phyloP scores from a whole-genome alignment of 2,797 vertebrate genomes.

The Leucoraja ocellata region DNA sequence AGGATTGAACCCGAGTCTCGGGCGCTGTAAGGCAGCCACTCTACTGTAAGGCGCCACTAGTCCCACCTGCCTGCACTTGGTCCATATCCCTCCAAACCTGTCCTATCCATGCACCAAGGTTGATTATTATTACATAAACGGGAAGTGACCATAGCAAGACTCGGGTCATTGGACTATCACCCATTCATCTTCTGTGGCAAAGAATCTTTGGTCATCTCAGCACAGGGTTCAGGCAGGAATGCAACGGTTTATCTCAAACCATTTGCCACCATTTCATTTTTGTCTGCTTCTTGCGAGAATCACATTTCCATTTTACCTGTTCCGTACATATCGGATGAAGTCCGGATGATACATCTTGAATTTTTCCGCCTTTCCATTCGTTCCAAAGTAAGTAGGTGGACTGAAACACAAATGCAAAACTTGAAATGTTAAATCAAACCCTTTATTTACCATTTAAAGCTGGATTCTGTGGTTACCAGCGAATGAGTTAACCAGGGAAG shows the following conservation, averaged over 20 bases:
- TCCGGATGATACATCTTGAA: constrained; percentile 72
- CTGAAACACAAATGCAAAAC: constrained; percentile 45
- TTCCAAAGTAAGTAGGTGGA: constrained; percentile 58
- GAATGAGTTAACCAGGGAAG: no score
- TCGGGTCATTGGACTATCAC: not conserved
- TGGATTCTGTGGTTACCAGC: no score
- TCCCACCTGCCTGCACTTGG: no score
- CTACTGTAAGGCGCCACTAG: no score
- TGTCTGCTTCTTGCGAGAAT: not conserved
- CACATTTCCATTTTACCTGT: constrained; percentile 56
- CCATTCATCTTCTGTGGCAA: not conserved
- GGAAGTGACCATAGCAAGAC: not conserved
- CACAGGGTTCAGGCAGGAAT: not conserved
- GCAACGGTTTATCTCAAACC: not conserved
- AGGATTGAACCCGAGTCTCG: no score
- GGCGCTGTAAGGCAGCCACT: no score
- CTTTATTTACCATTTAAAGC: not conserved
- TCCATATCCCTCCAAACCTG: no score
- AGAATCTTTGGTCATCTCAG: not conserved
- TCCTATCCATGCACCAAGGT: no score
- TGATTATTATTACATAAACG: no score
- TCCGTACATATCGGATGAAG: constrained; percentile 68
- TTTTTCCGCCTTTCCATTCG: constrained; percentile 52
- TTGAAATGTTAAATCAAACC: not conserved
- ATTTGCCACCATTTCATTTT: not conserved